A percentile compares a stretch with the other conserved stretches of the same genome.
Evolutionary conservation across 1,140 invertebrate species (phyloP).

Genomic region (Temnothorax curvispinosus): DNA sequence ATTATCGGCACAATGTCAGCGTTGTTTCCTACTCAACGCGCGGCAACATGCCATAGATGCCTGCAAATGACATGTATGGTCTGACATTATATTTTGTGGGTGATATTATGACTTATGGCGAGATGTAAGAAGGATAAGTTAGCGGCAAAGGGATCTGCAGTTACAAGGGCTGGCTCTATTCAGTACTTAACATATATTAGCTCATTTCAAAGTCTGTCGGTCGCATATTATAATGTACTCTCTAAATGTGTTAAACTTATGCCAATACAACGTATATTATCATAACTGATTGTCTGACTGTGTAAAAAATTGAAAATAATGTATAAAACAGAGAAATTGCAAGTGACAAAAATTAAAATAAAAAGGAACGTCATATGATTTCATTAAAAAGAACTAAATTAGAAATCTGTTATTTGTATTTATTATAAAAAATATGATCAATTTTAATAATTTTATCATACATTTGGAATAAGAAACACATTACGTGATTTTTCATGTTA

Average conservation of each 20-base stretch:
- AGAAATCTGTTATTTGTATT: background rate
- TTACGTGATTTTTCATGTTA: background rate
- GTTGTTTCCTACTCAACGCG: background rate
- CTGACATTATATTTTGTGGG: constrained; percentile 18
- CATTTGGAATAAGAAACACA: background rate
- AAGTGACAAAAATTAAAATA: background rate
- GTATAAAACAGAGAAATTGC: background rate
- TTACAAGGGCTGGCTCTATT: background rate
- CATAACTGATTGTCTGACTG: background rate
- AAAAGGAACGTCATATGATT: background rate
- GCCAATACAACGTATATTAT: background rate
- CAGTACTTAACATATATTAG: background rate
- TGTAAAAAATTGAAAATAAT: background rate
- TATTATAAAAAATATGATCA: background rate
- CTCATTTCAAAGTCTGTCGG: background rate
- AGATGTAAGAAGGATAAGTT: constrained; percentile 17
- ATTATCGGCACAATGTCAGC: background rate
- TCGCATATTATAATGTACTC: background rate
- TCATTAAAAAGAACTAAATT: background rate
- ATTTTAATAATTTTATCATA: background rate
- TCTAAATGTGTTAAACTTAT: background rate
- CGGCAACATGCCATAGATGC: background rate
- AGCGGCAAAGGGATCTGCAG: background rate
- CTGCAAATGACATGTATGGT: constrained; percentile 41
- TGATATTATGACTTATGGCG: background rate